Base-by-base conservation (phyloP, 1,140 invertebrate genomes). In the Thrips palmi region DNA sequence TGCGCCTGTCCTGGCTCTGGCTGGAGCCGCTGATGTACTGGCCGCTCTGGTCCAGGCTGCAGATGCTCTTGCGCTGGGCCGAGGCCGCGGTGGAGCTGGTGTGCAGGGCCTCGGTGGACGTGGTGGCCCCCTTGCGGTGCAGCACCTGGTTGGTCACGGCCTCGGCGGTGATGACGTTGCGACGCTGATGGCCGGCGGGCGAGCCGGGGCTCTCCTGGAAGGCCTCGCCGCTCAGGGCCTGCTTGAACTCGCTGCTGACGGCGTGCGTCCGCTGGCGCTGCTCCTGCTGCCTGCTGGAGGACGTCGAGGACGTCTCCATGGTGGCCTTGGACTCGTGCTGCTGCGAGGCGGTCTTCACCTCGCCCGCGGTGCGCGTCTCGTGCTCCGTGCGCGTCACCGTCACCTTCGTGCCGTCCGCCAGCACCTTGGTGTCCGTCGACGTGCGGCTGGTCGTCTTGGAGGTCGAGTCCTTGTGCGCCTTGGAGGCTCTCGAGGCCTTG, bases 1-100 rank as follows among this genome's bases (percentile, higher is more conserved):
- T 82, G 42, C 69, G 71, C 43, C 78, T 65, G 44, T 83, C 77
- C 19, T 55, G 65, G 43, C 65, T 73, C 32, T 75, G 69, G 10
- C 64, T 65, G 1, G 62, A 66, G 17, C 41, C 32, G 41, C 61
- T 71, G 35, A 72, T 68, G 50, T 68, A 74, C 43, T 74, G 66
- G 2, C 72, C 71, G 43, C 69, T 70, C 42, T 80, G 76, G 14
- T 74, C 70, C 0, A 83, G 56, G 51, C 81, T 82, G 1, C 70
- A 68, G 17, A 83, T 78, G 34, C 78, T 83, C 53, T 79, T 81
- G 20, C 75, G 63, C 49, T 81, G 77, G 46, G 76, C 73, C 10
- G 76, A 70, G 12, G 77, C 78, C 1, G 77, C 74, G 0, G 77
- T 72, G n/a, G 76, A 77, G 0, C 76, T 74, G 7, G 68, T 68